Evolutionary conservation across 2,797 vertebrate genomes (phyloP).

Genomic region (Orestias chungarensis): DNA sequence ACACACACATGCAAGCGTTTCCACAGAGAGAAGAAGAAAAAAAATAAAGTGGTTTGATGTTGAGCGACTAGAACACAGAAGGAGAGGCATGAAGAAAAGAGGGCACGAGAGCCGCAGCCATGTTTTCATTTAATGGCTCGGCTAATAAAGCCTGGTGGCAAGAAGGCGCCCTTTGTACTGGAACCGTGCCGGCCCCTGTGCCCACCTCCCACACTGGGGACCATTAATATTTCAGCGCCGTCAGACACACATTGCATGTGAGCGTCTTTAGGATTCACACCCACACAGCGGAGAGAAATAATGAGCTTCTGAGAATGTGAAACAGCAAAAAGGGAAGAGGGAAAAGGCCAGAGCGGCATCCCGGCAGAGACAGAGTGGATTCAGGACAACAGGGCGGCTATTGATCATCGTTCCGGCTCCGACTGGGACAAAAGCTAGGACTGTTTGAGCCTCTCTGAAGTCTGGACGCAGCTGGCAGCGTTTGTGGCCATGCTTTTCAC

Average conservation of each 20-base stretch:
- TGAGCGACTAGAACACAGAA: slow-evolving; percentile 52
- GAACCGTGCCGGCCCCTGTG: slow-evolving; percentile 76
- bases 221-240: slow-evolving; percentile 82
- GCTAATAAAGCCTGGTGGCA: slow-evolving; percentile 81
- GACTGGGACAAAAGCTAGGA: slow-evolving; percentile 73
- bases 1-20: slow-evolving; percentile 14
- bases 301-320: slow-evolving; percentile 81
- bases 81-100: slow-evolving; percentile 46
- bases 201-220: slow-evolving; percentile 80
- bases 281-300: slow-evolving; percentile 78
- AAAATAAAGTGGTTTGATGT: slow-evolving; percentile 61
- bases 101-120: slow-evolving; percentile 60
- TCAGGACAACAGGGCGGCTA: slow-evolving; percentile 77
- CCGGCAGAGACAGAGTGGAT: slow-evolving; percentile 65
- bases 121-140: slow-evolving; percentile 75
- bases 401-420: slow-evolving; percentile 75
- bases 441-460: slow-evolving; percentile 75
- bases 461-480: slow-evolving; percentile 68
- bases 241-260: slow-evolving; percentile 77
- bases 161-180: slow-evolving; percentile 80
- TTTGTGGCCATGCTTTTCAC: slow-evolving; percentile 73
- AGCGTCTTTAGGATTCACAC: slow-evolving; percentile 77
- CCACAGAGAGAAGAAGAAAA: no score
- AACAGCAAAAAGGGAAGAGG: slow-evolving; percentile 49
- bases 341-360: slow-evolving; percentile 37